A percentile compares a stretch with the other conserved stretches of the same genome.
Conservation (phyloP, 2,797 vertebrate species). For the Gymnoscopelus braueri region DNA sequence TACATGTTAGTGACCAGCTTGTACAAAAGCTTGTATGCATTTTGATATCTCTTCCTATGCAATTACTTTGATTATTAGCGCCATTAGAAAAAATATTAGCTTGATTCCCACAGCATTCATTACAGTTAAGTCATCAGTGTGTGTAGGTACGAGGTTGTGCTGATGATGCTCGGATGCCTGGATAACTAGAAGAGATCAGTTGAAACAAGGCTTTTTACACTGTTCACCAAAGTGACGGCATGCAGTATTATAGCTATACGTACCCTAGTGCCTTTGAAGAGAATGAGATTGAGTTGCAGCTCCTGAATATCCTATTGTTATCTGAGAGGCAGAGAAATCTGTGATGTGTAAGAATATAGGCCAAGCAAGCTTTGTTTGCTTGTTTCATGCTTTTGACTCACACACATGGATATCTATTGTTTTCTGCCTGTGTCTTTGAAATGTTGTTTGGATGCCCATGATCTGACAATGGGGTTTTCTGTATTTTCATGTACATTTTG, state of each 20-base stretch:
- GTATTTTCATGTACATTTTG: too few relatives aligned
- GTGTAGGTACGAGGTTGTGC: neutral
- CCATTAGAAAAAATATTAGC: too few relatives aligned
- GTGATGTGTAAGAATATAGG: conserved; percentile 45
- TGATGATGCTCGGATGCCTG: neutral
- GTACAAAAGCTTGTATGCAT: conserved; percentile 8
- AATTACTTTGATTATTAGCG: too few relatives aligned
- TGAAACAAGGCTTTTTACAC: neutral
- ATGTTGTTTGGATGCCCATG: too few relatives aligned
- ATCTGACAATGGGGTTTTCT: too few relatives aligned
- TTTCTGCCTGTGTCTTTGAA: conserved; percentile 3
- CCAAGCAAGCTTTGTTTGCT: conserved; percentile 32
- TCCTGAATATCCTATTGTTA: conserved; percentile 57
- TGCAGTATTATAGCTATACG: neutral
- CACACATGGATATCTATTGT: conserved; percentile 2
- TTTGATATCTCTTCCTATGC: conserved; percentile 20
- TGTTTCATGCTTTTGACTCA: conserved; percentile 24
- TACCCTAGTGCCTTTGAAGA: neutral
- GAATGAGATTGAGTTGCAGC: conserved; percentile 28
- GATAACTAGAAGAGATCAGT: neutral
- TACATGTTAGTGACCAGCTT: neutral
- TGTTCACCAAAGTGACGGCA: conserved; percentile 8
- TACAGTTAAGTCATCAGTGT: too few relatives aligned
- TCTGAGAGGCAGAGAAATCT: conserved; percentile 30
- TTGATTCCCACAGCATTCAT: too few relatives aligned